Evolutionary conservation across 2,888 invertebrate species (phyloP).

Genomic region (Amphipyra tragopoginis): DNA sequence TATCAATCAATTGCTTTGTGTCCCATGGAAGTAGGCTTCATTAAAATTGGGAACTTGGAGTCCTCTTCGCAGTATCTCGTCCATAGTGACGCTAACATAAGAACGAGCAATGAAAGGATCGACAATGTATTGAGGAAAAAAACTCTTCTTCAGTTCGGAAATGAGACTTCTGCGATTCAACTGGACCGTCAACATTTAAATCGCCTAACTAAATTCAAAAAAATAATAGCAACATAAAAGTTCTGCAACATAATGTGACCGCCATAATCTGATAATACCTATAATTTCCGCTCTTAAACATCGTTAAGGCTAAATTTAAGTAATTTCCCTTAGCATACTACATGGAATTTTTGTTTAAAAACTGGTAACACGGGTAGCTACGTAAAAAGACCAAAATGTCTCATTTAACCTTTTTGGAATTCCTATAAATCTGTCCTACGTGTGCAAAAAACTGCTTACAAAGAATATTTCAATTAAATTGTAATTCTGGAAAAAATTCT

Average conservation of each 20-base stretch:
- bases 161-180: slow-evolving; percentile 21
- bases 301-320: slow-evolving; percentile 56
- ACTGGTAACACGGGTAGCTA: slow-evolving; percentile 16
- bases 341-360: slow-evolving; percentile 41
- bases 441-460: no score
- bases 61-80: no score
- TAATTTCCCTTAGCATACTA: slow-evolving; percentile 45
- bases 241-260: slow-evolving; percentile 59
- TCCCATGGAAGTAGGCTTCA: no score
- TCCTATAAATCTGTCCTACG: no score
- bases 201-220: slow-evolving; percentile 43
- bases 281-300: slow-evolving; percentile 70
- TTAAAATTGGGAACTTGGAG: no score
- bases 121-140: no score
- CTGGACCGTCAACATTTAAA: slow-evolving; percentile 9
- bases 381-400: background rate
- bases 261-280: slow-evolving; percentile 75
- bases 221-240: slow-evolving; percentile 59
- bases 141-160: background rate
- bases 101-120: no score
- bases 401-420: no score
- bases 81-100: background rate
- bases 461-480: no score
- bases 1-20: slow-evolving; percentile 69
- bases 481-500: no score